A percentile compares a stretch with the other conserved stretches of the same genome.
Evolutionary conservation across 2,888 invertebrate species (phyloP).

Genomic region (Alentia gelatinosa): DNA sequence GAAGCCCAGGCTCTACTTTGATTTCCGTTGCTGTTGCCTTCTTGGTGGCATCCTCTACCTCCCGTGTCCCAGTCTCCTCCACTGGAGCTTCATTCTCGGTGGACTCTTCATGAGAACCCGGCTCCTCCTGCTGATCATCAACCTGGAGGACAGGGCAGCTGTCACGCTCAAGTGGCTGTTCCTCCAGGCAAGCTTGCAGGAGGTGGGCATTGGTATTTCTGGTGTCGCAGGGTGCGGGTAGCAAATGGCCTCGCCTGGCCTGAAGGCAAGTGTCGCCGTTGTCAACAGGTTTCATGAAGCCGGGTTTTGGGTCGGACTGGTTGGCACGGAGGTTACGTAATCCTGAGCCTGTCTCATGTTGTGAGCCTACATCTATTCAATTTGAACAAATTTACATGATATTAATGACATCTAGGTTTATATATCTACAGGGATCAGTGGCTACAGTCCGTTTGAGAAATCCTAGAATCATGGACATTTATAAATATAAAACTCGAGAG

Average conservation of each 20-base stretch:
- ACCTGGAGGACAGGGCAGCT: neutral
- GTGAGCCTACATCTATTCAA: neutral
- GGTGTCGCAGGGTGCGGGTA: neutral
- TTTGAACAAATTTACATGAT: no score
- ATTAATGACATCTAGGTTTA: no score
- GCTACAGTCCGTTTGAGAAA: no score
- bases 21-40: neutral
- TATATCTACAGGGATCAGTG: no score
- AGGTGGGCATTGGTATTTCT: neutral
- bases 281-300: neutral
- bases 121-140: neutral
- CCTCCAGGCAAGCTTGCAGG: constrained; percentile 15
- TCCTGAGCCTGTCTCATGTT: neutral
- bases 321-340: constrained; percentile 18
- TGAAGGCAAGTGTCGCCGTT: neutral
- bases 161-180: neutral
- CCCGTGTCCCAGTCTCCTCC: neutral
- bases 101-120: neutral
- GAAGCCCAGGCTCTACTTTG: neutral
- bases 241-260: neutral
- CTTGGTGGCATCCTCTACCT: neutral
- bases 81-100: neutral
- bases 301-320: neutral
- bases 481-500: no score
- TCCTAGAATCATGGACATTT: no score